Conservation (phyloP, 2,797 vertebrate genomes). For the Silurus lanzhouensis region DNA sequence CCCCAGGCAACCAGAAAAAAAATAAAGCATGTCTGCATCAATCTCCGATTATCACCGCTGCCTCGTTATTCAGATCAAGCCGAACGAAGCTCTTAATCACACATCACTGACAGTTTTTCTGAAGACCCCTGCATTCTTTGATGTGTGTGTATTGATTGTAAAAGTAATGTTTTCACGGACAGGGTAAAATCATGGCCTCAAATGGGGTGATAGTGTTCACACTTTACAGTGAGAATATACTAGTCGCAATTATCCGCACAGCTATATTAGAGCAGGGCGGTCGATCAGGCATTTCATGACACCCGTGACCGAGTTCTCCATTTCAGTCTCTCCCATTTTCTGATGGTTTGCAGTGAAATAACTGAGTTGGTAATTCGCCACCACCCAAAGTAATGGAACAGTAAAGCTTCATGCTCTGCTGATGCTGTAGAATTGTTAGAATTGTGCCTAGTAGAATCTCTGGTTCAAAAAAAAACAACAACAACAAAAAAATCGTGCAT, state of each 20-base stretch:
- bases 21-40: conserved; percentile 48
- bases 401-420: background rate
- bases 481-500: background rate
- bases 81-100: conserved; percentile 39
- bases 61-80: conserved; percentile 38
- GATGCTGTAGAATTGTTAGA: background rate
- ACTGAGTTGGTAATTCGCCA: background rate
- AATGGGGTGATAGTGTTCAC: background rate
- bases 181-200: background rate
- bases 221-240: too few relatives aligned
- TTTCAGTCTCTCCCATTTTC: background rate
- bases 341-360: background rate
- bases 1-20: conserved; percentile 38
- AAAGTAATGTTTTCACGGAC: conserved; percentile 14
- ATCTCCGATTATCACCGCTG: conserved; percentile 44
- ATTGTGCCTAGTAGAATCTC: background rate
- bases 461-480: background rate
- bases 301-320: background rate
- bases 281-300: background rate
- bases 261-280: background rate
- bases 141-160: background rate
- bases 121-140: background rate
- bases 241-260: background rate
- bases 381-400: background rate
- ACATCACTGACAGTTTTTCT: background rate